Conservation (phyloP, 2,888 invertebrate species). For the Branchellion lobata region DNA sequence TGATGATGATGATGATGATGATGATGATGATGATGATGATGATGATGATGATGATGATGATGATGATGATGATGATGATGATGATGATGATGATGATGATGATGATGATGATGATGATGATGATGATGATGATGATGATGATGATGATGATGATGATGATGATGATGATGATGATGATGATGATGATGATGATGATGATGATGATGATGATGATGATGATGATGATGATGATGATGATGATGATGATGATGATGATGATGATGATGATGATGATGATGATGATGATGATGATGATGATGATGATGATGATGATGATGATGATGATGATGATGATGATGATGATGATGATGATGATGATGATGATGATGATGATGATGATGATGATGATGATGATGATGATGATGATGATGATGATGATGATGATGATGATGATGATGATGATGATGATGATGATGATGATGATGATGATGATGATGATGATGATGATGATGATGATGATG, state of each 20-base stretch:
- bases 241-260: neutral
- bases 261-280: neutral
- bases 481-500: slow-evolving; percentile 43
- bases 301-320: neutral
- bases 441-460: too few relatives aligned
- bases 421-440: neutral
- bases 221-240: slow-evolving; percentile 1
- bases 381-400: neutral
- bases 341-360: neutral
- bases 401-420: neutral
- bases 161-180: neutral
- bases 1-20: slow-evolving; percentile 8
- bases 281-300: neutral
- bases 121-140: slow-evolving; percentile 1
- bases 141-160: neutral
- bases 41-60: slow-evolving; percentile 3
- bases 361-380: slow-evolving; percentile 10
- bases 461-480: slow-evolving; percentile 16
- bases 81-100: slow-evolving; percentile 7
- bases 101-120: neutral
- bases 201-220: neutral
- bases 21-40: slow-evolving; percentile 6
- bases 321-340: neutral
- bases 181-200: neutral
- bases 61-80: neutral